Base-by-base conservation (phyloP, 2,797 vertebrate genomes). In the Labroides dimidiatus region DNA sequence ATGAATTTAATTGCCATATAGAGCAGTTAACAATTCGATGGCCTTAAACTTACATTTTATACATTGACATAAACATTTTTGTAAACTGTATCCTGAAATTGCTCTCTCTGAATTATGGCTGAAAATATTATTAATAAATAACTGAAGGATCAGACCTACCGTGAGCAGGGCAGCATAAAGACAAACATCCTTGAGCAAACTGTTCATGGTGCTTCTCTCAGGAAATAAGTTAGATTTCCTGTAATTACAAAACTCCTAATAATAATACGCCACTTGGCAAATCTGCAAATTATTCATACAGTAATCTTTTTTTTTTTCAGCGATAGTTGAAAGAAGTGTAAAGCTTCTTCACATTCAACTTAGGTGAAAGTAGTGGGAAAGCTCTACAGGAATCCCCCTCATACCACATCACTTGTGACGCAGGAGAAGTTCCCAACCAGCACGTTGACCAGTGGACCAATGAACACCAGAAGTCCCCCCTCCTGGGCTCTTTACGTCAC, bases 311-410 rank as follows among this genome's bases (percentile, higher is more conserved):
- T 10, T 37, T 37, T 37, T 2, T n/a, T n/a, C 36, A 37, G 36
- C 36, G 4, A 9, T 14, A 39, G 37, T 39, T 39, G 1, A 12
- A 39, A 39, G 37, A 10, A 21, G 42, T 37, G 19, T 30, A 24
- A 39, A n/a, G 33, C 19, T 58, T 39, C 27, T 56, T 9, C 33
- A 39, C 39, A 19, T 23, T 41, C 39, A 80, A 57, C 54, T 50
- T 44, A 45, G 67, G 41, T 19, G 30, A 39, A 4, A 64, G 39
- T 1, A 19, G 43, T 83, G 77, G 71, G 71, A 68, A 59, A 49
- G 16, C 24, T 61, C 27, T 72, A 66, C 63, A 76, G 86, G 79
- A 90, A 92, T 80, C 71, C 81, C 89, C 86, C 23, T 44, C 20
- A 49, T 45, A 37, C 68, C 23, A 17, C 85, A 80, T 86, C 80